These are phyloP conservation scores for Platichthys flesus DNA, from an alignment of 2,113 vertebrate species.

Conservation along the genomic window DNA sequence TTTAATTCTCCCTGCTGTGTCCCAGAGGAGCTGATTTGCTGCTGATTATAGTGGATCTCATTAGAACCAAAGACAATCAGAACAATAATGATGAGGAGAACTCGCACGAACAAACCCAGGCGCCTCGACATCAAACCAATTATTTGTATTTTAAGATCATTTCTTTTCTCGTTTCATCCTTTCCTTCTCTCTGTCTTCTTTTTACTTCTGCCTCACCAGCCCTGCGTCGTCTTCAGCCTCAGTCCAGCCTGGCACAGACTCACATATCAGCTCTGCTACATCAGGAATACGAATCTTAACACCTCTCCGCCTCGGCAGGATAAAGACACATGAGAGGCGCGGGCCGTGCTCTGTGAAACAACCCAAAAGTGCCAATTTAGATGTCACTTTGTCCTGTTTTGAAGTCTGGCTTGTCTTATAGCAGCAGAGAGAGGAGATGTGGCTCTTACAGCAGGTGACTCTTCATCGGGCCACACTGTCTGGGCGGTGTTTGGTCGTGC, in stretches of 20 bases:
- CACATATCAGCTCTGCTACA: conserved; percentile 19
- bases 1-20: conserved; percentile 50
- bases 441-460: conserved; percentile 52
- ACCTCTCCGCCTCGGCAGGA: conserved; percentile 17
- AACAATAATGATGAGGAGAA: conserved; percentile 27
- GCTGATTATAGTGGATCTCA: conserved; percentile 49
- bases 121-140: conserved; percentile 16
- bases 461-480: conserved; percentile 39
- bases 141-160: conserved; percentile 3
- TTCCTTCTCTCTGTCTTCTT: background rate
- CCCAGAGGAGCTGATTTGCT: conserved; percentile 31
- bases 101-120: background rate
- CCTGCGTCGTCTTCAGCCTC: background rate
- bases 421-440: conserved; percentile 38
- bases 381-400: conserved; percentile 60
- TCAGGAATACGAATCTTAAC: conserved; percentile 29
- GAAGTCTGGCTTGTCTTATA: conserved; percentile 55
- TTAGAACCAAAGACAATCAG: conserved; percentile 38
- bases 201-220: background rate
- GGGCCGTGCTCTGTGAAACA: conserved; percentile 28
- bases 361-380: conserved; percentile 61
- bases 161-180: background rate
- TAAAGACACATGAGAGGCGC: conserved; percentile 29
- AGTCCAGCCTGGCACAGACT: background rate
- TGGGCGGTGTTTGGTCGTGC: conserved; percentile 11